Base-by-base conservation (phyloP, 2,888 invertebrate genomes). In the Sphaeridia pumilis region DNA sequence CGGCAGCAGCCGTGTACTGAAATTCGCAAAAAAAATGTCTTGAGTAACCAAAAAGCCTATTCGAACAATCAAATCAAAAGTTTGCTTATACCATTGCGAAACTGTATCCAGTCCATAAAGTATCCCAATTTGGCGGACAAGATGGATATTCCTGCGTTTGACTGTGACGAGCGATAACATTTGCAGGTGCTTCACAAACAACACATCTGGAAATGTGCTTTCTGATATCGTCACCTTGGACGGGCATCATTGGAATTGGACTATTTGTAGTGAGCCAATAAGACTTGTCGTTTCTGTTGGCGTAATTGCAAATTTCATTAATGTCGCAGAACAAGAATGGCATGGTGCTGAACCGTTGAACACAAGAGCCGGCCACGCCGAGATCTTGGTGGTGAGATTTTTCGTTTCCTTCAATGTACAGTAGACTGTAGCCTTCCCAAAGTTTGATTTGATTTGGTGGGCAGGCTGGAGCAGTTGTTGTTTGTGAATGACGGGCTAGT, bases 321-420 rank as follows among this genome's bases (percentile, higher is more conserved):
- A 88, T 79, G 70, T 93, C 92, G 72, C 95, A 97, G 75, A 92
- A 87, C 66, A 95, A 74, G 77, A 94, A 90, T 44, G 95, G 95
- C 87, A 95, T 88, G 26, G 95, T 94, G 59, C 85, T 90, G 78
- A 97, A 95, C 68, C 85, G 84, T 64, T 82, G 78, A 58, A 95
- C 78, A 70, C 95, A 95, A 21, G 94, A 95, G 53, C 95, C 95
- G 54, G 94, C 88, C 66, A 83, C 80, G 62, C 95, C 75, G 71
- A 63, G 48, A 58, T 58, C 58, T 56, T 59, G 97, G 66, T 87
- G 87, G 70, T 94, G 93, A 0, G 94, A 83, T 68, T 87, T 87
- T 70, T 95, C 94, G 69, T 98, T 95, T 54, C 97, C 98, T 72
- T 95, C 92, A 51, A 95, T 82, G 69, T 90, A 94, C 5, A 98